A percentile compares a stretch with the other conserved stretches of the same genome.
These are phyloP conservation scores for Chauna torquata DNA, from an alignment of 2,113 vertebrate genomes.

Conservation along the genomic window DNA sequence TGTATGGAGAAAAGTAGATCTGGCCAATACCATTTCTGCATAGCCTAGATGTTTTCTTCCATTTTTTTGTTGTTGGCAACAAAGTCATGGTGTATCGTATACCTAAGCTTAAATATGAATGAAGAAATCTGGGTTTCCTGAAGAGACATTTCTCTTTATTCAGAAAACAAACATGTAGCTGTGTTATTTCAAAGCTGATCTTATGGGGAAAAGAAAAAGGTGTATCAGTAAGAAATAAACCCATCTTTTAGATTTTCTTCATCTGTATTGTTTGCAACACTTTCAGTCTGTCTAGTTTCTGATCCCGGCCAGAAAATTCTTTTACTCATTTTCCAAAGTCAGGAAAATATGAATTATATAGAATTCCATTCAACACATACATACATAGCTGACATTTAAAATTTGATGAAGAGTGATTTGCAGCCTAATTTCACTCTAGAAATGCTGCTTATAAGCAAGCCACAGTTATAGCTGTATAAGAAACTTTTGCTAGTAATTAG, in stretches of 20 bases:
- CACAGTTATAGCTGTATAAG: background rate
- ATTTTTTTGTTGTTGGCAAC: background rate
- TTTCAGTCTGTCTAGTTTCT: background rate
- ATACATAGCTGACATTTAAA: background rate
- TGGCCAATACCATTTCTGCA: background rate
- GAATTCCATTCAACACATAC: background rate
- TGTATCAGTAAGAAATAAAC: background rate
- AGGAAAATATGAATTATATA: background rate
- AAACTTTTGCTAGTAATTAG: background rate
- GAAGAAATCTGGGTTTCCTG: background rate
- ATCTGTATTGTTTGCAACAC: background rate
- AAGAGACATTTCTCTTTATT: background rate
- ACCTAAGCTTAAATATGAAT: background rate
- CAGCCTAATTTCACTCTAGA: background rate
- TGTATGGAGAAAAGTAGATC: rapidly evolving
- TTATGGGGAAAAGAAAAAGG: background rate
- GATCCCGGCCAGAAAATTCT: background rate
- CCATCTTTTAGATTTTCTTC: background rate
- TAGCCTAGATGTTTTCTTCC: background rate
- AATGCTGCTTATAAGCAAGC: background rate
- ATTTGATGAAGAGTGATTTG: background rate
- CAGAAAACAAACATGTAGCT: background rate
- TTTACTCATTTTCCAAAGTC: background rate
- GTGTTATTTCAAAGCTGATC: background rate
- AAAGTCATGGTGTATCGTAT: background rate